A percentile compares a stretch with the other conserved stretches of the same genome.
These are phyloP conservation scores for Lordiphosa clarofinis DNA, from an alignment of 1,140 invertebrate species.

Conservation along the genomic window DNA sequence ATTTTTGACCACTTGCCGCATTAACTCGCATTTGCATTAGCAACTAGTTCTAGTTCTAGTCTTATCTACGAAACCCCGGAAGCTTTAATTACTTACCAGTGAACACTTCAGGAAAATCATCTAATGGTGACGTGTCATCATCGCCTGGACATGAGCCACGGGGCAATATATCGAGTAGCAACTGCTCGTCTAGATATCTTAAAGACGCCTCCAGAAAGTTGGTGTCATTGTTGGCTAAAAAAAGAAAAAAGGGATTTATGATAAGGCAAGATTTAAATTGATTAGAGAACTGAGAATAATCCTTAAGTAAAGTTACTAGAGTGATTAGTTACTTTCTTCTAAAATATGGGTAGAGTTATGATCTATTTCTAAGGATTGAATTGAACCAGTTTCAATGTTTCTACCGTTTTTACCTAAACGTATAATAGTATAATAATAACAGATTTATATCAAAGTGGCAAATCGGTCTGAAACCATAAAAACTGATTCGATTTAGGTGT, in stretches of 20 bases:
- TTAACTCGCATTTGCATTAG: no score
- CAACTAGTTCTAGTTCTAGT: not conserved
- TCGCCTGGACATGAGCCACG: conserved; percentile 53
- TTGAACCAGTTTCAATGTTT: no score
- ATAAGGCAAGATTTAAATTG: not conserved
- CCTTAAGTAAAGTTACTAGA: no score
- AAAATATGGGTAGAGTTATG: no score
- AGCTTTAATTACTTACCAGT: conserved; percentile 47
- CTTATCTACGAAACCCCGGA: conserved; percentile 4
- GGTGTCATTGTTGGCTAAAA: conserved; percentile 40
- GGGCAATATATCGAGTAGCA: conserved; percentile 52
- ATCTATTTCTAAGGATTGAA: no score
- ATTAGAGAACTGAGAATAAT: not conserved
- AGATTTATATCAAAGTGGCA: no score
- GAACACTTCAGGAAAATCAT: conserved; percentile 70
- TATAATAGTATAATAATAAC: no score
- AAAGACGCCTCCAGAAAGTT: conserved; percentile 51
- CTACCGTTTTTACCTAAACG: no score
- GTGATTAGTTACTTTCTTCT: no score
- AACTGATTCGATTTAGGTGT: no score
- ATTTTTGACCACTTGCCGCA: conserved; percentile 1
- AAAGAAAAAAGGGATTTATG: not conserved
- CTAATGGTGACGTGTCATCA: conserved; percentile 53
- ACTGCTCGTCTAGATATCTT: conserved; percentile 57
- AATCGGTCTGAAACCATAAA: no score